These are phyloP conservation scores for Bombus difficillimus DNA, from an alignment of 1,140 invertebrate genomes.

Conservation along the genomic window DNA sequence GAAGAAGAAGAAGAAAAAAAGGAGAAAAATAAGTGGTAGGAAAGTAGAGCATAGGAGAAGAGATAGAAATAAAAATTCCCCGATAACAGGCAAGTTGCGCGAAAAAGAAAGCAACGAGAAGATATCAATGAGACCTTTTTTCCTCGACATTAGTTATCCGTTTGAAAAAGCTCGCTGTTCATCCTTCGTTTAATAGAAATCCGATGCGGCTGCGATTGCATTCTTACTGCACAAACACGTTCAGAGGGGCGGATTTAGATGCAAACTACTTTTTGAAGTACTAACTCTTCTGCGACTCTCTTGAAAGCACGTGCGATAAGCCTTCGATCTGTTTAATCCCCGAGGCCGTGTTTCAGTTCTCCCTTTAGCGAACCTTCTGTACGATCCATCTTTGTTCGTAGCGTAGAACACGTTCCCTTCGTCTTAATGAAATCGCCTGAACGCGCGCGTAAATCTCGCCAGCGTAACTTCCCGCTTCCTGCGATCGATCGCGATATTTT, in stretches of 20 bases:
- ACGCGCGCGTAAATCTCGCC: neutral
- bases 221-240: slow-evolving; percentile 14
- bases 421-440: slow-evolving; percentile 7
- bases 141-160: neutral
- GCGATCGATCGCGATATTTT: neutral
- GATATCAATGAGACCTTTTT: neutral
- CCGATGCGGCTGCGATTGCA: neutral
- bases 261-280: slow-evolving; percentile 41
- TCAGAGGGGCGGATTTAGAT: slow-evolving; percentile 32
- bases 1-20: too few species aligned
- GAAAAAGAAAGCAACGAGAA: neutral
- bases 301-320: slow-evolving; percentile 42
- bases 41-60: too few species aligned
- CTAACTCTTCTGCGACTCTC: slow-evolving; percentile 18
- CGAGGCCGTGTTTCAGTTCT: slow-evolving; percentile 33
- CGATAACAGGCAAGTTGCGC: neutral
- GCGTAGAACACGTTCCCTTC: neutral
- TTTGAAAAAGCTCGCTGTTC: neutral
- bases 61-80: too few species aligned
- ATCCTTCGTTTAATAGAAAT: slow-evolving; percentile 18
- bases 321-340: slow-evolving; percentile 48
- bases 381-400: slow-evolving; percentile 26
- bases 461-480: neutral
- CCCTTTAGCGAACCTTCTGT: neutral
- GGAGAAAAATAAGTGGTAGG: neutral